Conservation (phyloP, 1,140 invertebrate genomes). For the Penaeus japonicus region DNA sequence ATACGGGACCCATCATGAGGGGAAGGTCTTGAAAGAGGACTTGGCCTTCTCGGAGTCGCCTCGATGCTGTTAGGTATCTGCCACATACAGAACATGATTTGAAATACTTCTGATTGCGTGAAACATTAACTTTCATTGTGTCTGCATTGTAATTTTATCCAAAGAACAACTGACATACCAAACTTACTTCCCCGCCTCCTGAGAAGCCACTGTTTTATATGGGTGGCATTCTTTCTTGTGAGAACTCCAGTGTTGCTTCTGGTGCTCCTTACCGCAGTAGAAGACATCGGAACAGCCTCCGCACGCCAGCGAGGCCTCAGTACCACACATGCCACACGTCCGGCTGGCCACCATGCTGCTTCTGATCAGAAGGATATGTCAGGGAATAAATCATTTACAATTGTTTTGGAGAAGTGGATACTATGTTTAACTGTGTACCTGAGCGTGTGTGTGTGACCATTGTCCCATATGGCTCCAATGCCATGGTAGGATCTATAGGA, state of each 20-base stretch:
- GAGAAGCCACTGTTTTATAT: conserved; percentile 61
- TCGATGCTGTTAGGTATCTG: conserved; percentile 76
- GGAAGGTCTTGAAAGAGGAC: conserved; percentile 77
- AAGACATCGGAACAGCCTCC: conserved; percentile 61
- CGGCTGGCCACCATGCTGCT: background rate
- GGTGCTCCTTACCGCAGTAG: conserved; percentile 64
- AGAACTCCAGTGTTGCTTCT: conserved; percentile 63
- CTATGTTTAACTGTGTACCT: no score
- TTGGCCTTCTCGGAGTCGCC: conserved; percentile 78
- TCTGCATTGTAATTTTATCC: background rate
- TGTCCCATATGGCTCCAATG: no score
- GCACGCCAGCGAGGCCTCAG: conserved; percentile 60
- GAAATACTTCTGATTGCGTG: no score
- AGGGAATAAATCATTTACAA: no score
- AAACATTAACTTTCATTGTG: background rate
- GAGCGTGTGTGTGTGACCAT: no score
- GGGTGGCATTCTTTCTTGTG: conserved; percentile 65
- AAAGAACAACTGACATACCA: background rate
- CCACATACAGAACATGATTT: background rate
- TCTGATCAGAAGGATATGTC: background rate
- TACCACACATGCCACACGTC: conserved; percentile 60
- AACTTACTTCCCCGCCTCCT: conserved; percentile 63
- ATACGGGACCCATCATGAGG: conserved; percentile 73
- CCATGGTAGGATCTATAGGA: no score
- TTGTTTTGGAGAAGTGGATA: no score